Percentiles rank a stretch among this genome's conserved stretches.
Conservation (phyloP, 1,140 invertebrate species). For the Drosophila neocordata region DNA sequence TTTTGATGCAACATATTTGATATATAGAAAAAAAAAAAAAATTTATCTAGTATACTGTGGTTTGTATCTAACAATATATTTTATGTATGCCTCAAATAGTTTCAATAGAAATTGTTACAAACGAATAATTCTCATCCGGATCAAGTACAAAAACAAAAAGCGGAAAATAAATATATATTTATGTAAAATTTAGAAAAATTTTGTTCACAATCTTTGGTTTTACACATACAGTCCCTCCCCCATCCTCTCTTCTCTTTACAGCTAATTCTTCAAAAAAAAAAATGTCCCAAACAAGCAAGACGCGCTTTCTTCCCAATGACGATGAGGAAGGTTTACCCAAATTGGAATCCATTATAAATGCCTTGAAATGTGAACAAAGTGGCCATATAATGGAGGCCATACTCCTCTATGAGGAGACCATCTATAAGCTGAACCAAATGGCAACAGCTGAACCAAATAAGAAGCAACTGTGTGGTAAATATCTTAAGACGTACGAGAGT, state of each 20-base stretch:
- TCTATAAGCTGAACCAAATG: conserved; percentile 57
- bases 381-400: conserved; percentile 74
- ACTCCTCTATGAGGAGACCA: conserved; percentile 67
- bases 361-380: conserved; percentile 63
- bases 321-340: conserved; percentile 48
- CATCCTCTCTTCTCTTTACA: no score
- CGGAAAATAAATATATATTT: no score
- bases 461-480: conserved; percentile 48
- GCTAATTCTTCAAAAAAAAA: no score
- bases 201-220: background rate
- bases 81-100: background rate
- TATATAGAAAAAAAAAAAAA: no score
- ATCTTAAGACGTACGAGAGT: conserved; percentile 59
- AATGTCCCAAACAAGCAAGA: conserved; percentile 41
- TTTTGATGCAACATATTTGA: conserved; percentile 44
- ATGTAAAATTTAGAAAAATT: background rate
- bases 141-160: no score
- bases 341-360: conserved; percentile 51
- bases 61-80: no score
- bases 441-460: conserved; percentile 45
- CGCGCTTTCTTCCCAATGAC: conserved; percentile 20
- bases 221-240: no score
- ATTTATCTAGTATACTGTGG: background rate
- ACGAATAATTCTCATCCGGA: background rate
- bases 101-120: background rate